Conservation (phyloP, 2,888 invertebrate genomes). For the Anthrax anthrax region DNA sequence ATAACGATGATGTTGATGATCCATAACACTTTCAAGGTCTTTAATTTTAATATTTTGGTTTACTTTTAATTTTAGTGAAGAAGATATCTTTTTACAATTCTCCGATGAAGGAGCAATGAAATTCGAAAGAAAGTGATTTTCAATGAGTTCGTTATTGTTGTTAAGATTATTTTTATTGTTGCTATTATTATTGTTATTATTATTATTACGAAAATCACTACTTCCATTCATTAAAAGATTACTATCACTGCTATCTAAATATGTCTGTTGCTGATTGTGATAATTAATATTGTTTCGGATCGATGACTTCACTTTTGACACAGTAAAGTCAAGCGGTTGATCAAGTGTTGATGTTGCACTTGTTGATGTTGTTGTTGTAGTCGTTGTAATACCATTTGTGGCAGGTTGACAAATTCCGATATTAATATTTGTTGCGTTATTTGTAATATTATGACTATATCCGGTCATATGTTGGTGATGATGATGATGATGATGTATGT, state of each 20-base stretch:
- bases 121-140: constrained; percentile 8
- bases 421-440: not conserved
- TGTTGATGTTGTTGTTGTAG: not conserved
- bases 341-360: constrained; percentile 4
- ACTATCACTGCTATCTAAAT: not conserved
- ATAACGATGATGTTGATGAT: not conserved
- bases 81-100: not conserved
- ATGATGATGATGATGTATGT: constrained; percentile 9
- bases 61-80: not conserved
- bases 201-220: not conserved
- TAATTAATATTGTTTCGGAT: not conserved
- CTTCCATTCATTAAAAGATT: constrained; percentile 4
- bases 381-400: not conserved
- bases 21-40: not conserved
- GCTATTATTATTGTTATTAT: not conserved
- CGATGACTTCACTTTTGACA: constrained; percentile 15
- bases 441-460: not conserved
- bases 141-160: constrained; percentile 6
- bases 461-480: constrained; percentile 7
- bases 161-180: not conserved
- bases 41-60: not conserved
- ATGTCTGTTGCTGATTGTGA: not conserved
- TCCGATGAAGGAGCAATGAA: not conserved
- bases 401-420: constrained; percentile 10
- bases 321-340: constrained; percentile 17